A percentile compares a stretch with the other conserved stretches of the same genome.
phyloP scores from a whole-genome alignment of 2,797 vertebrate species.

The Mormyrus hasselquistii region DNA sequence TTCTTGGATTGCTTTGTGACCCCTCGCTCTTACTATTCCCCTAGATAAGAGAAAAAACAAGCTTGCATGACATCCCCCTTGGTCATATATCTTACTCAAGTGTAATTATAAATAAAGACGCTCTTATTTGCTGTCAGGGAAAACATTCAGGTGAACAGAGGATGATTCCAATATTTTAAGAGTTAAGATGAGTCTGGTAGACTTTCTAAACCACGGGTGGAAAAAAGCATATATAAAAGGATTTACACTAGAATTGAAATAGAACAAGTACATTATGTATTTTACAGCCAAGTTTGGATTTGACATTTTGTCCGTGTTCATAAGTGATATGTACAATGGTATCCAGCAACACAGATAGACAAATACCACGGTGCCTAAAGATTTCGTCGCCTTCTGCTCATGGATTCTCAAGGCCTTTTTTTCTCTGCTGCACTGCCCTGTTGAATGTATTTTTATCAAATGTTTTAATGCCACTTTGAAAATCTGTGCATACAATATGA shows the following conservation, averaged over 20 bases:
- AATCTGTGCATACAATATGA: background rate
- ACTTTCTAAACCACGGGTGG: constrained; percentile 52
- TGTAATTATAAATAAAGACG: background rate
- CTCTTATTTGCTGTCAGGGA: constrained; percentile 16
- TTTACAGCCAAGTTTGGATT: constrained; percentile 43
- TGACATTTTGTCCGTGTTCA: constrained; percentile 11
- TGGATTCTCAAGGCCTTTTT: background rate
- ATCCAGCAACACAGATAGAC: constrained; percentile 44
- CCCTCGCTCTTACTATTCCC: background rate
- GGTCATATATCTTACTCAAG: background rate
- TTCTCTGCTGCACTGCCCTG: background rate
- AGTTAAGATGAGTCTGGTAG: constrained; percentile 41
- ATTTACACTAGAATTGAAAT: constrained; percentile 51
- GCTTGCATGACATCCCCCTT: background rate
- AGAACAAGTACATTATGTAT: constrained; percentile 47
- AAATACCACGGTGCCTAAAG: background rate
- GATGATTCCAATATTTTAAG: constrained; percentile 39
- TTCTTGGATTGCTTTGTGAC: background rate
- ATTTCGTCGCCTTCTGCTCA: constrained; percentile 14
- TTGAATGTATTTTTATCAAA: background rate
- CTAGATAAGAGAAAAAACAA: background rate
- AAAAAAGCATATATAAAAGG: constrained; percentile 54
- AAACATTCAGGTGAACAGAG: constrained; percentile 40
- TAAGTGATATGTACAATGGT: constrained; percentile 43
- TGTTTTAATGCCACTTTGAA: background rate